phyloP scores from a whole-genome alignment of 2,113 vertebrate genomes.

The Romanogobio albipinnatus region DNA sequence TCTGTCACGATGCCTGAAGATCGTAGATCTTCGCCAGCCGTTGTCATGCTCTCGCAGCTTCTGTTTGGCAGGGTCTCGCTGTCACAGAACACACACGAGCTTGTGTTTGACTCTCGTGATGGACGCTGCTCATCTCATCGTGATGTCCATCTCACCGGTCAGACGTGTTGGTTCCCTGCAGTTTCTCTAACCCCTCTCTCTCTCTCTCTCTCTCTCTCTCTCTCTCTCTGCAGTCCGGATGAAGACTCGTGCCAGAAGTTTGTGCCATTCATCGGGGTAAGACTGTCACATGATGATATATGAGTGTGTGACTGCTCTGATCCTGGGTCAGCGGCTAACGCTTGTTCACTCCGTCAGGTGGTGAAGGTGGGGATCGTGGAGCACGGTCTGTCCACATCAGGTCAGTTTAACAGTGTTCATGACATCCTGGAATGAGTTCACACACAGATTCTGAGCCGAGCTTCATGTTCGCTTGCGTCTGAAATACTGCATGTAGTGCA shows the following conservation, averaged over 20 bases:
- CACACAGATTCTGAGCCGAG: no score
- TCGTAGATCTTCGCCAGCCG: not conserved
- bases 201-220: slow-evolving; percentile 41
- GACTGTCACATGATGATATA: slow-evolving; percentile 37
- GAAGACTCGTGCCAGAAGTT: slow-evolving; percentile 94
- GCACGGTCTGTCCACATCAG: slow-evolving; percentile 83
- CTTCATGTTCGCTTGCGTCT: no score
- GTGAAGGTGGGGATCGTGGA: slow-evolving; percentile 93
- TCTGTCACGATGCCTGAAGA: not conserved
- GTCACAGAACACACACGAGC: no score
- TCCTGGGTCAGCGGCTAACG: not conserved
- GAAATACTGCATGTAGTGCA: no score
- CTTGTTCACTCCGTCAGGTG: slow-evolving; percentile 36
- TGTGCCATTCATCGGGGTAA: slow-evolving; percentile 89
- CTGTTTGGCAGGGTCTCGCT: no score
- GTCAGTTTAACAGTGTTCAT: no score
- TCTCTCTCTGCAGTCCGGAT: slow-evolving; percentile 76
- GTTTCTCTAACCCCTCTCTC: no score
- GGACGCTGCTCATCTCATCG: slow-evolving; percentile 71
- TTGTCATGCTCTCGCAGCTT: no score
- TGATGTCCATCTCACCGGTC: slow-evolving; percentile 37
- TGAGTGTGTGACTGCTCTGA: not conserved
- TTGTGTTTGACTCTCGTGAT: no score
- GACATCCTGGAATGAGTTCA: not conserved
- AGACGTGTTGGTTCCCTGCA: not conserved